Evolutionary conservation across 1,140 invertebrate species (phyloP), one percentile per base, ranked within the genome.

Genomic region (Bactericera cockerelli): DNA sequence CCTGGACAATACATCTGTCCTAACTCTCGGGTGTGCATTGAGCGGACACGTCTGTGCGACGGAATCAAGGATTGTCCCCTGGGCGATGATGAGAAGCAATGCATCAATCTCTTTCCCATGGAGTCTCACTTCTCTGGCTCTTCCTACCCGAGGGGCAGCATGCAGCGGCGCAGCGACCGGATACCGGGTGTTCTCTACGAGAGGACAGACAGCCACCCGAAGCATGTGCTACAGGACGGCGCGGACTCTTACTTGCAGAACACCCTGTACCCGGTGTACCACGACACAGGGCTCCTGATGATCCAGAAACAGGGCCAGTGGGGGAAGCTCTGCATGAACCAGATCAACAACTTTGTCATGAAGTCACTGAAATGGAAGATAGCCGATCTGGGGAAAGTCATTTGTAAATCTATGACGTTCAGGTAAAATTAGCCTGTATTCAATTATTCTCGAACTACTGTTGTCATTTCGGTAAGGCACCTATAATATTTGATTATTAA

Each of bases 71-170:
- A 93, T 66, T 93, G 89, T 73, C 84, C 82, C 0, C 74, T 80
- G 57, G 84, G 81, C 1, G 87, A 89, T 67, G 89, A 93, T 70
- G 89, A 92, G 70, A 78, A 78, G 39, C 80, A 81, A 59, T 88
- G 85, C 65, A 80, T 75, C 16, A 70, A 70, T 54, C 66, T 75
- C 11, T 67, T 70, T 0, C 67, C 73, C 0, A 72, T 74, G 84
- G 85, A n/a, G 83, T 78, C 63, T 71, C 87, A 1, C 82, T 83
- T 75, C 78, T 87, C 0, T 69, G 83, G 24, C 85, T 86, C 67
- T 77, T 81, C 65, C 86, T 86, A 0, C 71, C 78, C 26, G 89
- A 86, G 86, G 86, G 19, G 19, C 22, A n/a, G 8, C 3, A 49
- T 49, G 42, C 42, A 49, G n/a, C 4, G 22, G n/a, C 4, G 22